A percentile compares a stretch with the other conserved stretches of the same genome.
Evolutionary conservation across 1,140 invertebrate species (phyloP).

Genomic region (Luehdorfia chinensis): DNA sequence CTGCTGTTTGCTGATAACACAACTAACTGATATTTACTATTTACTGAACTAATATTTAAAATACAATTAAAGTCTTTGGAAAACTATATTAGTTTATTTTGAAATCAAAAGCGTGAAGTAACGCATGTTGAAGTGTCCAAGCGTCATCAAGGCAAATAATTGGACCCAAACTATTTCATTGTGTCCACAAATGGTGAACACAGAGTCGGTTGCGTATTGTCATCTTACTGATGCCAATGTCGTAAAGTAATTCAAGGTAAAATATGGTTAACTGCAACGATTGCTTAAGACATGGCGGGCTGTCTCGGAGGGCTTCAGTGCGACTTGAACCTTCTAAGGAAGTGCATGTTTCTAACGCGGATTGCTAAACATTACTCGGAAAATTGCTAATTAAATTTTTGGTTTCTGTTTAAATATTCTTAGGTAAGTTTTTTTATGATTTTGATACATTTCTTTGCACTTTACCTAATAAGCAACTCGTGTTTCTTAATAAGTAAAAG

Average conservation of each 20-base stretch:
- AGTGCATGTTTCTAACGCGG: not conserved
- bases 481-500: not conserved
- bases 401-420: not conserved
- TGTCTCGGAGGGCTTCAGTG: not conserved
- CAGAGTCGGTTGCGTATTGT: not conserved
- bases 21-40: no score
- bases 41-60: no score
- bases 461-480: not conserved
- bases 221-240: not conserved
- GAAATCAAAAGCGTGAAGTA: no score
- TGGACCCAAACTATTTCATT: not conserved
- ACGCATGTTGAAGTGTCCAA: no score
- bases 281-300: not conserved
- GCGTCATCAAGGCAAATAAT: not conserved
- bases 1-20: no score
- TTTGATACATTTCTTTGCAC: not conserved
- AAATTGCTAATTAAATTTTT: not conserved
- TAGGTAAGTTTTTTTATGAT: not conserved
- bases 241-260: not conserved
- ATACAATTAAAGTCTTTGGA: no score
- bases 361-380: not conserved
- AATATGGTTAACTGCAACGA: not conserved
- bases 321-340: not conserved
- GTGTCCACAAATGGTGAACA: not conserved
- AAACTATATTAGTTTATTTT: no score